phyloP scores from a whole-genome alignment of 2,113 vertebrate species.

The Chloropsis cyanopogon region DNA sequence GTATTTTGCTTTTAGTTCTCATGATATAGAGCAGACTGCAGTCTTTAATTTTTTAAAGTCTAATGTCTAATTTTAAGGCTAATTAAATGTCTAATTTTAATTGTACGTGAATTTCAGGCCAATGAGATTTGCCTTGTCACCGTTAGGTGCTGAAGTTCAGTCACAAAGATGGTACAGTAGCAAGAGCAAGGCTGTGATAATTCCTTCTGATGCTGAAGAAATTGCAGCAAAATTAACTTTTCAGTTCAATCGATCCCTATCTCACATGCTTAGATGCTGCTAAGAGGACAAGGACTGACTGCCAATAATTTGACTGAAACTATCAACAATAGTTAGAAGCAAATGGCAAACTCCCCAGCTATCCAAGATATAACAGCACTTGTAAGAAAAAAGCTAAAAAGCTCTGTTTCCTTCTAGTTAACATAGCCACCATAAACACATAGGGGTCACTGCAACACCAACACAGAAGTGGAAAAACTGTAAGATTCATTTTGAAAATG shows the following conservation, averaged over 20 bases:
- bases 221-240: not conserved
- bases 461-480: not conserved
- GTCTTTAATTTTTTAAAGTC: not conserved
- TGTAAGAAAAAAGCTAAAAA: not conserved
- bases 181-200: not conserved
- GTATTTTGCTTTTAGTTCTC: not conserved
- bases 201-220: not conserved
- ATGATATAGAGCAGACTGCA: accelerated
- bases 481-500: not conserved
- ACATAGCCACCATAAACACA: not conserved
- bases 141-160: not conserved
- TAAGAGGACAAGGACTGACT: not conserved
- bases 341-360: not conserved
- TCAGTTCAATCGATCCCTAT: not conserved
- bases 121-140: not conserved
- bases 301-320: not conserved
- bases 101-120: not conserved
- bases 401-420: not conserved
- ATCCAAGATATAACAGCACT: not conserved
- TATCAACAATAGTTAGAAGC: not conserved
- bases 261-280: not conserved
- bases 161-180: not conserved
- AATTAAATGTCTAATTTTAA: not conserved
- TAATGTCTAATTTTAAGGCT: not conserved
- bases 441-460: not conserved